Conservation (phyloP, 2,797 vertebrate species). For the Chrysocyon brachyurus region DNA sequence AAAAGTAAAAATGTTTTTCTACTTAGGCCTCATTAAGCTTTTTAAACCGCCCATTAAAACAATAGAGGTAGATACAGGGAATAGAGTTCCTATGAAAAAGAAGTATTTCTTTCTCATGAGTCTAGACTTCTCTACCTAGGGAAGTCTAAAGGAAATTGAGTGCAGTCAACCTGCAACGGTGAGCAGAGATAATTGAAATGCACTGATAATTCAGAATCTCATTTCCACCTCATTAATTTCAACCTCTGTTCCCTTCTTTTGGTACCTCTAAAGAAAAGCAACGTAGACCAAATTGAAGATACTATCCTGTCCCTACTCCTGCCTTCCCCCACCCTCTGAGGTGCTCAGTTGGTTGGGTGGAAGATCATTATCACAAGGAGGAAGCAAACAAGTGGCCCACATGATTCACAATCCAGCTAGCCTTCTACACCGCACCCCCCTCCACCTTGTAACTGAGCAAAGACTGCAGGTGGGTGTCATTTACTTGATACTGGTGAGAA, state of each 20-base stretch:
- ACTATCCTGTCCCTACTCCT: neutral
- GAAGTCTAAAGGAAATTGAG: slow-evolving; percentile 73
- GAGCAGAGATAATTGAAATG: slow-evolving; percentile 49
- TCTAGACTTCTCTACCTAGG: neutral
- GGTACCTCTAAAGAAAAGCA: slow-evolving; percentile 13
- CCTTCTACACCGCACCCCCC: neutral
- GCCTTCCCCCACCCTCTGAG: neutral
- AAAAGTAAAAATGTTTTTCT: slow-evolving; percentile 22
- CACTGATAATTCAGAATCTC: slow-evolving; percentile 27
- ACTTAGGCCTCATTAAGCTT: neutral
- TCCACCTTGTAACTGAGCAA: neutral
- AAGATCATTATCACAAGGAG: neutral
- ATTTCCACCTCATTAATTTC: slow-evolving; percentile 60
- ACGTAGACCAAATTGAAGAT: slow-evolving; percentile 28
- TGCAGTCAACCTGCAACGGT: slow-evolving; percentile 3
- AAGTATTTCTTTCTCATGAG: neutral
- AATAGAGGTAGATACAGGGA: neutral
- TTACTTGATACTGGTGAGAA: neutral
- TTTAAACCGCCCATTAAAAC: slow-evolving; percentile 6
- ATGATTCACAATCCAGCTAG: neutral
- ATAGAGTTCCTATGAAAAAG: neutral
- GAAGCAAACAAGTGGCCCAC: neutral
- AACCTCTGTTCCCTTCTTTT: neutral
- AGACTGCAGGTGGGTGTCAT: neutral
- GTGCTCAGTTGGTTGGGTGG: neutral